phyloP scores from a whole-genome alignment of 2,113 vertebrate species.

The Chauna torquata region DNA sequence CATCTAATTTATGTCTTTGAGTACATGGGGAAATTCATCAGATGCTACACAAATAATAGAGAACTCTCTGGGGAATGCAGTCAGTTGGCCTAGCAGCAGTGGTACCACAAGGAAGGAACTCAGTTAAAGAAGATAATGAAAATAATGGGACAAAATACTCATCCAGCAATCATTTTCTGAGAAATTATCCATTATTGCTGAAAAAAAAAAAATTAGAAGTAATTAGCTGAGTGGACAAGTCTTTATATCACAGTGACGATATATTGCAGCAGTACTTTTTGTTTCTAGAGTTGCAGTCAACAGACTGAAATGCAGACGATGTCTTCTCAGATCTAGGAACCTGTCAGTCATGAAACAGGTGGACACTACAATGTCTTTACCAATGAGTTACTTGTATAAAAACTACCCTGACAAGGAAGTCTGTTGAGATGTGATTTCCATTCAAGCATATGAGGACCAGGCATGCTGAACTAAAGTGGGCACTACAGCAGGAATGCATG shows the following conservation, averaged over 20 bases:
- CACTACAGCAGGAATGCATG: background rate
- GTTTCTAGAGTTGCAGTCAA: background rate
- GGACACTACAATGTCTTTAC: background rate
- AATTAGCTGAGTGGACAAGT: background rate
- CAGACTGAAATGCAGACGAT: background rate
- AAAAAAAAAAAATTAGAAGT: background rate
- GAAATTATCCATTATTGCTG: background rate
- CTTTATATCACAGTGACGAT: background rate
- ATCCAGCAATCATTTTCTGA: rapidly evolving
- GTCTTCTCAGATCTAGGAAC: background rate
- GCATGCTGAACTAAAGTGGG: background rate
- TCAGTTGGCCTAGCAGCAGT: background rate
- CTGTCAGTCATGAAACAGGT: background rate
- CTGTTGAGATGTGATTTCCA: background rate
- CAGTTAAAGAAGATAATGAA: background rate
- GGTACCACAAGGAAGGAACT: background rate
- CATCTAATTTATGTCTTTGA: background rate
- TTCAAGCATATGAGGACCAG: background rate
- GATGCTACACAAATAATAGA: background rate
- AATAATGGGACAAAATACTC: background rate
- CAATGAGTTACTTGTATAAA: background rate
- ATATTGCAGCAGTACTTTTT: background rate
- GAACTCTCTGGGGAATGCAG: background rate
- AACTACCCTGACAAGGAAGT: background rate
- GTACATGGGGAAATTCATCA: background rate